phyloP scores from a whole-genome alignment of 1,140 invertebrate genomes.

The Melanaphis sacchari region DNA sequence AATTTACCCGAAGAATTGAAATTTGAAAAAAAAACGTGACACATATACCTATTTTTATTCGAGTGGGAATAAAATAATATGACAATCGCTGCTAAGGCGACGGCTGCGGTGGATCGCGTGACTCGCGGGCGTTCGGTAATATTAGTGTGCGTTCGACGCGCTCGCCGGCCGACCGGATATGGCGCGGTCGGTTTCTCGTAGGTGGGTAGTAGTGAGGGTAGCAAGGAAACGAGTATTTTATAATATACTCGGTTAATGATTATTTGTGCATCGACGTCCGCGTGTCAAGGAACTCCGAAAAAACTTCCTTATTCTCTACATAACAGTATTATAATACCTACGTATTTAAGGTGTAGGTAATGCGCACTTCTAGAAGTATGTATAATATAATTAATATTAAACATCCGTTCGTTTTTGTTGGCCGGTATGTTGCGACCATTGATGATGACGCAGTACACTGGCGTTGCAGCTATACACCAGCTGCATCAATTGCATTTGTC shows the following conservation, averaged over 20 bases:
- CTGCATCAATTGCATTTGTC: not conserved
- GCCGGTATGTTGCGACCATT: not conserved
- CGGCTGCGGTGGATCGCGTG: not conserved
- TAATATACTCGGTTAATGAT: conserved; percentile 7
- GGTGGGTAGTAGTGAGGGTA: not conserved
- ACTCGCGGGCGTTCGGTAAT: not conserved
- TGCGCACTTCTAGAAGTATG: not conserved
- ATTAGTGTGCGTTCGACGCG: not conserved
- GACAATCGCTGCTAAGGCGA: not conserved
- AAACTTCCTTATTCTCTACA: not conserved
- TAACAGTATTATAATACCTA: no score
- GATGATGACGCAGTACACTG: not conserved
- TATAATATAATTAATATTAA: not conserved
- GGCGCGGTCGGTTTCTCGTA: not conserved
- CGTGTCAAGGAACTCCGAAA: not conserved
- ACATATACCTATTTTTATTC: not conserved
- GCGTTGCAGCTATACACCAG: not conserved
- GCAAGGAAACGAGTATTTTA: not conserved
- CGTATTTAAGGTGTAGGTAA: not conserved
- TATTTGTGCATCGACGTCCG: not conserved
- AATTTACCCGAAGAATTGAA: not conserved
- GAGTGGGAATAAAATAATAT: not conserved
- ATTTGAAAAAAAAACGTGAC: not conserved
- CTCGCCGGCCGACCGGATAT: not conserved
- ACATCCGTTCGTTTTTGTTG: not conserved